A percentile compares a stretch with the other conserved stretches of the same genome.
Conservation (phyloP, 2,888 invertebrate species). For the Neoascia interrupta region DNA sequence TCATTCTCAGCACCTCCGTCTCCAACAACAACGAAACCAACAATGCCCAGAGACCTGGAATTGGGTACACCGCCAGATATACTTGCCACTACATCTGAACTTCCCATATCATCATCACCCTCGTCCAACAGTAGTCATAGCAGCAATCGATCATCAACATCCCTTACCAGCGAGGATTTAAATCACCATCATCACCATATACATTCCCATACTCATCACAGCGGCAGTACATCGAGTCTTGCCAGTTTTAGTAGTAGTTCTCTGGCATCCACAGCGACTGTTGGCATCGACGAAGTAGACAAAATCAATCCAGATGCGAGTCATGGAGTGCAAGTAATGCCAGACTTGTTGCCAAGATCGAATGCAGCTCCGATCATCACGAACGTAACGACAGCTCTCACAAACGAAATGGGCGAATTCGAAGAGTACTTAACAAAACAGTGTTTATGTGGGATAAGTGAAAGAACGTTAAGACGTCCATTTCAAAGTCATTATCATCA, state of each 20-base stretch:
- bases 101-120: slow-evolving; percentile 60
- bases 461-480: slow-evolving; percentile 85
- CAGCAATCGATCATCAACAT: slow-evolving; percentile 37
- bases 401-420: slow-evolving; percentile 78
- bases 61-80: slow-evolving; percentile 56
- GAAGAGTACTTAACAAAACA: slow-evolving; percentile 84
- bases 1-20: slow-evolving; percentile 48
- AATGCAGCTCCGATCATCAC: slow-evolving; percentile 62
- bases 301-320: slow-evolving; percentile 56
- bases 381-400: slow-evolving; percentile 58
- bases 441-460: slow-evolving; percentile 89
- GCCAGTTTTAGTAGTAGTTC: slow-evolving; percentile 62
- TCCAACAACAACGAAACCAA: slow-evolving; percentile 71
- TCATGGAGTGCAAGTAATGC: slow-evolving; percentile 68
- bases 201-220: slow-evolving; percentile 57
- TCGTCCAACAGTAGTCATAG: slow-evolving; percentile 59
- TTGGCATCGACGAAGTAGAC: slow-evolving; percentile 76
- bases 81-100: slow-evolving; percentile 55
- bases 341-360: slow-evolving; percentile 72
- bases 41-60: slow-evolving; percentile 34
- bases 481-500: slow-evolving; percentile 84
- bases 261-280: slow-evolving; percentile 30
- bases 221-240: slow-evolving; percentile 46
- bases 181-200: slow-evolving; percentile 21
- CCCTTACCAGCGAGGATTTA: slow-evolving; percentile 45